Evolutionary conservation across 1,140 invertebrate species (phyloP).

Genomic region (Sitophilus oryzae): DNA sequence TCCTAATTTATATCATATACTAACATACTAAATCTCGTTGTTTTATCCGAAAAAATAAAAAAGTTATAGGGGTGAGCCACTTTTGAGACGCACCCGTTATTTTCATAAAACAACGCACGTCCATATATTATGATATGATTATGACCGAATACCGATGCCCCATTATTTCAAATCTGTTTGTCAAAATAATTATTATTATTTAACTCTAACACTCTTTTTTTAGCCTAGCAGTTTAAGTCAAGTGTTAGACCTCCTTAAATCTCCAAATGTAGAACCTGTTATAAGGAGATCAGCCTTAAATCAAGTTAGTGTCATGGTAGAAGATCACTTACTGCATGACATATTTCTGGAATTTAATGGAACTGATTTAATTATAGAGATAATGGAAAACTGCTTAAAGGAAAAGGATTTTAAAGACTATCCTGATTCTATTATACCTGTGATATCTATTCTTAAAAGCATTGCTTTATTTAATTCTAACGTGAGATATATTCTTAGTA

Average conservation of each 20-base stretch:
- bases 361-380: constrained; percentile 33
- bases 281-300: constrained; percentile 53
- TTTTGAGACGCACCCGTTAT: no score
- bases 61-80: no score
- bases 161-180: no score
- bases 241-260: constrained; percentile 44
- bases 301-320: constrained; percentile 55
- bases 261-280: constrained; percentile 48
- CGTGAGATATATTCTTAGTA: constrained; percentile 50
- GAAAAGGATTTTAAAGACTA: constrained; percentile 57
- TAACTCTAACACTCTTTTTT: no score
- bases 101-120: no score
- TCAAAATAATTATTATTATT: no score
- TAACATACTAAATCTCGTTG: no score
- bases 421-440: constrained; percentile 59
- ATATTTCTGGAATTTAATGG: constrained; percentile 46
- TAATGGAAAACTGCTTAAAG: constrained; percentile 48
- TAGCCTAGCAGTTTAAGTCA: constrained; percentile 44
- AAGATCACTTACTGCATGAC: constrained; percentile 50
- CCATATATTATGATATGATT: no score
- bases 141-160: no score
- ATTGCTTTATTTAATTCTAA: constrained; percentile 47
- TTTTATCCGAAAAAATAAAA: no score
- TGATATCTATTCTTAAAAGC: constrained; percentile 55
- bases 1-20: no score